phyloP scores from a whole-genome alignment of 2,888 invertebrate species.

The Pammene fasciana region DNA sequence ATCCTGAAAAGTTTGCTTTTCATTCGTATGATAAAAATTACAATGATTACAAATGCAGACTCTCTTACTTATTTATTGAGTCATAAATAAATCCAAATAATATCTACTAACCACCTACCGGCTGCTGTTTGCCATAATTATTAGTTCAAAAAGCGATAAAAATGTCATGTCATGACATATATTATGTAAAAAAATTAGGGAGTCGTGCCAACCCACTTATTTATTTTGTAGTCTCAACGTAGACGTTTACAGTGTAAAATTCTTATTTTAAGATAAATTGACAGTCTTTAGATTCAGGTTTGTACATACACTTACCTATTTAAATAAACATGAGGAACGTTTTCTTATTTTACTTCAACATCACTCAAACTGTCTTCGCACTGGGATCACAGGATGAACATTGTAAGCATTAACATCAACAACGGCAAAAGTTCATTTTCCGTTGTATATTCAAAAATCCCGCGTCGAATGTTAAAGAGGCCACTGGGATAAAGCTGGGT shows the following conservation, averaged over 20 bases:
- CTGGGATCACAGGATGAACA: conserved; percentile 50
- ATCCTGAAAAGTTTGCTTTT: conserved; percentile 28
- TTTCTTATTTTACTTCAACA: conserved; percentile 45
- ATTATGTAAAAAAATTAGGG: conserved; percentile 9
- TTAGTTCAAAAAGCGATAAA: conserved; percentile 5
- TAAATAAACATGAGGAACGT: conserved; percentile 13
- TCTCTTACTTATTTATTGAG: neutral
- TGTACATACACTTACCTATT: conserved; percentile 24
- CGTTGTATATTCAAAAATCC: conserved; percentile 50
- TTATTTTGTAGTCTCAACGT: neutral
- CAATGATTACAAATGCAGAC: conserved; percentile 15
- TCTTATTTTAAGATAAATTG: too few species aligned
- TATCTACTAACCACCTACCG: neutral
- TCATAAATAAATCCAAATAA: neutral
- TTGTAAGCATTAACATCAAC: conserved; percentile 43
- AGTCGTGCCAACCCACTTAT: conserved; percentile 1
- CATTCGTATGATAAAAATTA: conserved; percentile 15
- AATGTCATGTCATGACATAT: neutral
- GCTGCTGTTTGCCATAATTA: neutral
- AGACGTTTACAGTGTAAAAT: conserved; percentile 12
- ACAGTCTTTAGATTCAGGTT: neutral
- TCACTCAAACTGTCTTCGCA: conserved; percentile 52
- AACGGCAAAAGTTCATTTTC: conserved; percentile 50
- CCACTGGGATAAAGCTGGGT: conserved; percentile 51
- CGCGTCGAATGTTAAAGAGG: conserved; percentile 50